phyloP scores from a whole-genome alignment of 2,888 invertebrate species.

The Dioctria rufipes region DNA sequence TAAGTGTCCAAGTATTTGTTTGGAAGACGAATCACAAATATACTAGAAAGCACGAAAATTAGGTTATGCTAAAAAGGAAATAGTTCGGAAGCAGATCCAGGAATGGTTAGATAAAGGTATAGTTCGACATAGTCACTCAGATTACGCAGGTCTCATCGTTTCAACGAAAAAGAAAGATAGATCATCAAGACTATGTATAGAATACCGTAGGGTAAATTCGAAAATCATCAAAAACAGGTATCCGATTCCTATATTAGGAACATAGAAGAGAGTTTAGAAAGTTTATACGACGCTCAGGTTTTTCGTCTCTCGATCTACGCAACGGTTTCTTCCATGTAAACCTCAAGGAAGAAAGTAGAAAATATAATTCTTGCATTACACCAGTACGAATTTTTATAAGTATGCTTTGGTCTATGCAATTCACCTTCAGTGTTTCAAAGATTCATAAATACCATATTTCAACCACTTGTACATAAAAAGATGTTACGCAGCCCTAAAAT shows the following conservation, averaged over 20 bases:
- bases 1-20: constrained; percentile 60
- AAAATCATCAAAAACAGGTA: too few species aligned
- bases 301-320: too few species aligned
- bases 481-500: too few species aligned
- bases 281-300: neutral
- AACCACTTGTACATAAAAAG: neutral
- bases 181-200: too few species aligned
- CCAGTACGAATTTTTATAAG: neutral
- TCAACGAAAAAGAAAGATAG: too few species aligned
- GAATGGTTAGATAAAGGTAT: constrained; percentile 37
- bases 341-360: neutral
- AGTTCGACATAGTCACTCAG: constrained; percentile 14
- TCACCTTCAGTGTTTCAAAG: neutral
- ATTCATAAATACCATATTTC: neutral
- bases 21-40: constrained; percentile 60
- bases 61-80: constrained; percentile 59
- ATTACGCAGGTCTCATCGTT: too few species aligned
- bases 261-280: neutral
- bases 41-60: constrained; percentile 61
- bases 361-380: neutral
- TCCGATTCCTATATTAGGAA: too few species aligned
- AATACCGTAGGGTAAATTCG: too few species aligned
- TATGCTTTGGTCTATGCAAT: neutral
- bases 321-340: too few species aligned
- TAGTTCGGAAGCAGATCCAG: constrained; percentile 61